Conservation (phyloP, 2,797 vertebrate genomes). For the Falco cherrug region DNA sequence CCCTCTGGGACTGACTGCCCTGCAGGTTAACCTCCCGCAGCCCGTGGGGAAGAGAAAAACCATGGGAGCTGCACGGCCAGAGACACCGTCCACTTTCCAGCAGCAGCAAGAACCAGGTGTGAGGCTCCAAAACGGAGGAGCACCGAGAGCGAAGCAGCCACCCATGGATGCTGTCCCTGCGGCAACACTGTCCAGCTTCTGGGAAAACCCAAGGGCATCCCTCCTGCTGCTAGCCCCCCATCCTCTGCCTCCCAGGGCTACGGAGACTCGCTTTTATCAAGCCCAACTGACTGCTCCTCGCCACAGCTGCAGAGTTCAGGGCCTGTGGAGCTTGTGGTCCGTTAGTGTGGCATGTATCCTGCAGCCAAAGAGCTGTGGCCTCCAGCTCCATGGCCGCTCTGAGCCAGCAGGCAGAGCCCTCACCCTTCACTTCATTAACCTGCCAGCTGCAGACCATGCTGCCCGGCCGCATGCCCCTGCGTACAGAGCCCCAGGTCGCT, state of each 20-base stretch:
- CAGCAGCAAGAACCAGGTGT: background rate
- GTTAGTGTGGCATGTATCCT: background rate
- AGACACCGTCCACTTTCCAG: background rate
- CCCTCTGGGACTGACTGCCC: background rate
- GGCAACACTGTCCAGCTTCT: background rate
- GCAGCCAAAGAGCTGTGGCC: background rate
- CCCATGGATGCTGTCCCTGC: rapidly evolving
- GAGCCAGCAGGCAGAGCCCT: background rate
- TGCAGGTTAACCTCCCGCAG: rapidly evolving
- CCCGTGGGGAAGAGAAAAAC: background rate
- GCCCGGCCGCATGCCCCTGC: background rate
- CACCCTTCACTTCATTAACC: background rate
- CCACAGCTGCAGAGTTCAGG: background rate
- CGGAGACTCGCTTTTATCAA: background rate
- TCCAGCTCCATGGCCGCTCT: background rate
- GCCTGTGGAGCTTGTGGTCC: background rate
- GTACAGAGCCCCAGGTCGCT: rapidly evolving
- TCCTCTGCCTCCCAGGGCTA: background rate
- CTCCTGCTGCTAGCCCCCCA: background rate
- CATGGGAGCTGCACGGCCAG: background rate
- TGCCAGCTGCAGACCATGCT: background rate
- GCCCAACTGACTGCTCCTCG: background rate
- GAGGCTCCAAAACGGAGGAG: rapidly evolving
- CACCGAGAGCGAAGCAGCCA: background rate
- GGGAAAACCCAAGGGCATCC: background rate